Evolutionary conservation across 2,888 invertebrate genomes (phyloP), one percentile per base, ranked within the genome.

Genomic region (Apamea epomidion): DNA sequence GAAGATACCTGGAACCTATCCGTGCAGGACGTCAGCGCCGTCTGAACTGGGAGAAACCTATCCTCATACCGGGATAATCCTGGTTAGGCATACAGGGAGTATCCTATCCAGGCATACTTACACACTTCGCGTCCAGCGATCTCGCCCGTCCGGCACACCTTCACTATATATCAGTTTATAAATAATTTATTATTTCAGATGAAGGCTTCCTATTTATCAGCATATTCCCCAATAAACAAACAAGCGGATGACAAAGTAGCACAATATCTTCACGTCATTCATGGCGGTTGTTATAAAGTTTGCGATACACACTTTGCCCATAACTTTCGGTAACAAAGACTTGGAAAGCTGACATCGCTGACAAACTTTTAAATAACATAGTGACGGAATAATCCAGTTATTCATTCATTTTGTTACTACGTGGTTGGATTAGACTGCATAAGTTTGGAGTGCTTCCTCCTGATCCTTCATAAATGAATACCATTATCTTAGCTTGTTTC

Each of bases 351-450:
- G 70, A 70, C 76, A 32, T 29, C 64, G 37, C 58, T 48, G 42
- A 65, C 69, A 80, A 88, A 87, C 83, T 87, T 88, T 78, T 85
- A 73, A 75, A 81, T 78, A 82, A 74, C 54, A 60, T 75, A 67
- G 72, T 70, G 65, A 77, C 25, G 29, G 48, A 71, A 84, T 87
- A 81, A 81, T 67, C 62, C 73, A 64, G 73, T 74, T 74, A 81
- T 67, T 78, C 65, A 77, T 75, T 67, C 32, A 77, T 86, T 73
- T 82, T 54, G 25, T 78, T 78, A 78, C 42, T 48, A 62, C 72
- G 68, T 54, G 42, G 65, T 64, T 51, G 62, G 21, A 73, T 82
- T 78, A 70, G 8, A 21, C 75, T 42, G 48, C 62, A n/a, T 62
- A 70, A 69, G 54, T 73, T 75, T 54, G 14, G 75, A 75, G 69